A percentile compares a stretch with the other conserved stretches of the same genome.
Conservation (phyloP, 2,113 vertebrate genomes). For the Salvelinus fontinalis region DNA sequence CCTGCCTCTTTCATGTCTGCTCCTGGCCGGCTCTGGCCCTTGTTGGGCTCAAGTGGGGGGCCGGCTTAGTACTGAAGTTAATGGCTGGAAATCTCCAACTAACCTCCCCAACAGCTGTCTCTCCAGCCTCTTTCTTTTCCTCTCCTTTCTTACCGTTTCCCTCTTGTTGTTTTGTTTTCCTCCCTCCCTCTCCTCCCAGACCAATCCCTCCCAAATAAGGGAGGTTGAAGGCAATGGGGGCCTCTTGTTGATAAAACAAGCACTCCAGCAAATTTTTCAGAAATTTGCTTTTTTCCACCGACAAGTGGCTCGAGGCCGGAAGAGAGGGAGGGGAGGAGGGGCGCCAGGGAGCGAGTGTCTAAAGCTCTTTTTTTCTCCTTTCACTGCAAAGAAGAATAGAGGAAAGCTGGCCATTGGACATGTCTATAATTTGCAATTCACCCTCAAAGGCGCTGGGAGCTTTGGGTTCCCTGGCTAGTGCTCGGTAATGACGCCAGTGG, state of each 20-base stretch:
- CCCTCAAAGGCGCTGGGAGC: slow-evolving; percentile 5
- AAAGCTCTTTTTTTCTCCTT: slow-evolving; percentile 63
- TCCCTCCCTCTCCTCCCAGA: slow-evolving; percentile 9
- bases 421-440: not conserved
- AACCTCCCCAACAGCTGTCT: slow-evolving; percentile 79
- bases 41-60: slow-evolving; percentile 76
- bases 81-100: slow-evolving; percentile 81
- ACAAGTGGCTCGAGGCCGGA: slow-evolving; percentile 24
- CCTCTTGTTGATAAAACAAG: slow-evolving; percentile 60
- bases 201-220: slow-evolving; percentile 10
- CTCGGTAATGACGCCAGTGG: not conserved
- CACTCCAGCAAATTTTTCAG: slow-evolving; percentile 38
- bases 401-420: slow-evolving; percentile 6
- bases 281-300: slow-evolving; percentile 25
- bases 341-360: slow-evolving; percentile 58
- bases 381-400: slow-evolving; percentile 39
- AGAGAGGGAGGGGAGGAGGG: slow-evolving; percentile 18
- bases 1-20: slow-evolving; percentile 67
- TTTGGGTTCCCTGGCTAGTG: not conserved
- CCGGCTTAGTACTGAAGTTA: slow-evolving; percentile 75
- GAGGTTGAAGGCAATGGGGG: slow-evolving; percentile 61
- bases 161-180: slow-evolving; percentile 49
- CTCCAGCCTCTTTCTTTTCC: slow-evolving; percentile 34
- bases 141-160: slow-evolving; percentile 45
- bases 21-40: slow-evolving; percentile 63